phyloP scores from a whole-genome alignment of 2,113 vertebrate genomes.

The Dasypus novemcinctus region DNA sequence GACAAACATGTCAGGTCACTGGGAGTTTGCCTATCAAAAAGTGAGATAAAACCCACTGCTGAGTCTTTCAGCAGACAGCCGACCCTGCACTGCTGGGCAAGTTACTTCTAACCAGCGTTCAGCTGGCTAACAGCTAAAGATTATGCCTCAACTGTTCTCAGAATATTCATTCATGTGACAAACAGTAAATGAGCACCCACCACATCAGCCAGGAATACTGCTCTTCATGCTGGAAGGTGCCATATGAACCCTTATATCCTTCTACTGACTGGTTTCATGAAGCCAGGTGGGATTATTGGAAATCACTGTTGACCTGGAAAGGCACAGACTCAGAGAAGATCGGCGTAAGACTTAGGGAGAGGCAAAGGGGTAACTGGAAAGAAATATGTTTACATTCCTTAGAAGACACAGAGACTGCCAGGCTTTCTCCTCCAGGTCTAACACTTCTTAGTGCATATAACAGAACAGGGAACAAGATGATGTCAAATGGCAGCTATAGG shows the following conservation, averaged over 20 bases:
- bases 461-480: not conserved
- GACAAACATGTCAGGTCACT: conserved; percentile 44
- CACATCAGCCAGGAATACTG: not conserved
- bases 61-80: not conserved
- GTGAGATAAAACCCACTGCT: conserved; percentile 28
- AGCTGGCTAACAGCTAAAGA: not conserved
- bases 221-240: not conserved
- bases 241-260: not conserved
- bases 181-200: conserved; percentile 36
- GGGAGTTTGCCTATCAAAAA: conserved; percentile 20
- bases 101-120: conserved; percentile 12
- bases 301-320: conserved; percentile 13
- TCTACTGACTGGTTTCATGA: not conserved
- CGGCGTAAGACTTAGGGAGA: not conserved
- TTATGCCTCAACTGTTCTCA: not conserved
- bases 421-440: not conserved
- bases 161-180: not conserved
- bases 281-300: not conserved
- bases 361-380: not conserved
- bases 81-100: not conserved
- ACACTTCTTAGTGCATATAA: not conserved
- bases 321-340: not conserved
- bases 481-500: not conserved
- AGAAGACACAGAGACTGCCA: not conserved
- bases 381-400: not conserved